phyloP scores from a whole-genome alignment of 2,113 vertebrate species.

The Pteronura brasiliensis region DNA sequence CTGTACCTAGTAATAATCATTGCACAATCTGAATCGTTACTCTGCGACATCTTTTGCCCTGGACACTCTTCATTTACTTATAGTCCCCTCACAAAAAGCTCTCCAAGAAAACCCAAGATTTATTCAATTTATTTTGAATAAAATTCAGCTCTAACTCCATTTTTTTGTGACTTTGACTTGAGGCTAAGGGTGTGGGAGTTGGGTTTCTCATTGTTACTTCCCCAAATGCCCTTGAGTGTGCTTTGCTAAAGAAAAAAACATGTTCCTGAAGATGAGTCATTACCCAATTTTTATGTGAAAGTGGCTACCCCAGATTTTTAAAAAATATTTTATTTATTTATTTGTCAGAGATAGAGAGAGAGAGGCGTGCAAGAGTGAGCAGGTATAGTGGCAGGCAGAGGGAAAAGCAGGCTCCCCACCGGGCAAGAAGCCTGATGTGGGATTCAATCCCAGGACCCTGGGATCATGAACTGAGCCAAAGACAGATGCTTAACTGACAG shows the following conservation, averaged over 20 bases:
- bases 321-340: not conserved
- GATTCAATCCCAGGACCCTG: not conserved
- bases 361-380: fast-evolving
- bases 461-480: not conserved
- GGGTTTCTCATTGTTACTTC: not conserved
- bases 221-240: not conserved
- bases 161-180: not conserved
- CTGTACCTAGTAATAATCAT: not conserved
- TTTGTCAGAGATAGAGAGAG: not conserved
- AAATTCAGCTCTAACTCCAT: not conserved
- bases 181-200: not conserved
- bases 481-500: not conserved
- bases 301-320: not conserved
- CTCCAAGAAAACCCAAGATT: not conserved
- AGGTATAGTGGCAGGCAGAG: not conserved
- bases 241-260: not conserved
- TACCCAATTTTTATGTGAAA: not conserved
- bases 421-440: not conserved
- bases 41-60: not conserved
- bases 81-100: not conserved
- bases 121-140: not conserved
- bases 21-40: not conserved
- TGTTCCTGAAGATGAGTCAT: not conserved
- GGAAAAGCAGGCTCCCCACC: not conserved
- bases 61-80: not conserved